Evolutionary conservation across 2,797 vertebrate species (phyloP).

Genomic region (Aulostomus chinensis): DNA sequence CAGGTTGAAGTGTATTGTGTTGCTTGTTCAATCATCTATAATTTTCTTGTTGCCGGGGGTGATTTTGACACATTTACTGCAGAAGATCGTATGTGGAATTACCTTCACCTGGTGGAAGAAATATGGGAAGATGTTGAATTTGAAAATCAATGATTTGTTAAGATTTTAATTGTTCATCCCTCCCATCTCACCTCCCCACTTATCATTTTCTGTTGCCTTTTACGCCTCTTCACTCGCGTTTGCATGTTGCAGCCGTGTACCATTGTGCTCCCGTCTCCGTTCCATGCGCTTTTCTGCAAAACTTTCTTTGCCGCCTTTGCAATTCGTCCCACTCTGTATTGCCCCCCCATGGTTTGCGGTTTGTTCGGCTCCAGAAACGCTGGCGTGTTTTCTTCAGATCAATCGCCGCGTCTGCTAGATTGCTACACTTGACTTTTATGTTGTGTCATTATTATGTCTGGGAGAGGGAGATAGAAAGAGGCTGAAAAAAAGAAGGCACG

Average conservation of each 20-base stretch:
- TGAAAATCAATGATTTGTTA: no score
- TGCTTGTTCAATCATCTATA: background rate
- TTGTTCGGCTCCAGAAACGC: constrained; percentile 13
- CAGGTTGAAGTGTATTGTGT: background rate
- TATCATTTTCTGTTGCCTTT: constrained; percentile 10
- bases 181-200: no score
- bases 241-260: no score
- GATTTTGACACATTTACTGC: background rate
- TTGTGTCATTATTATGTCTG: constrained; percentile 41
- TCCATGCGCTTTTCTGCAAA: background rate
- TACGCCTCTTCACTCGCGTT: constrained; percentile 4
- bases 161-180: no score
- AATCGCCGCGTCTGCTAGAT: constrained; percentile 24
- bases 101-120: background rate
- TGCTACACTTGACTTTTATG: constrained; percentile 38
- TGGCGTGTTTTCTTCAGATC: constrained; percentile 30
- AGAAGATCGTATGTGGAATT: background rate
- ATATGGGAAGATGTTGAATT: no score
- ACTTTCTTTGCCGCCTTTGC: constrained; percentile 4
- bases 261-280: no score
- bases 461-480: constrained; percentile 1
- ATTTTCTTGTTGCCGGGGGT: background rate
- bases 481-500: constrained; percentile 14
- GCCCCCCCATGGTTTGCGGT: constrained; percentile 17
- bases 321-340: background rate